A percentile compares a stretch with the other conserved stretches of the same genome.
Conservation (phyloP, 2,797 vertebrate species). For the Limosa lapponica region DNA sequence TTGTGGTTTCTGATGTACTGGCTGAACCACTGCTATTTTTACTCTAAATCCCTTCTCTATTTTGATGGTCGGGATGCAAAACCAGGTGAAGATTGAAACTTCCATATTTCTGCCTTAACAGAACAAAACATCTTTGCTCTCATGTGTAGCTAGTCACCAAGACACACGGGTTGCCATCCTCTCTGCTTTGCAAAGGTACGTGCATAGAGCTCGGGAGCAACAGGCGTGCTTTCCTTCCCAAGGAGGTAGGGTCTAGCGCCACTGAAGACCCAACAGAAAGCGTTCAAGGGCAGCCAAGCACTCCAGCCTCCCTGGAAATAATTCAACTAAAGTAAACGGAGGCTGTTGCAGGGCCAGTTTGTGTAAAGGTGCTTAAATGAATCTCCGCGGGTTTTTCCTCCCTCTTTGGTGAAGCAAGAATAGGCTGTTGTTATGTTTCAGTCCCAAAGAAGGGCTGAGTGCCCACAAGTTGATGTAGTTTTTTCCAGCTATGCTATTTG, state of each 20-base stretch:
- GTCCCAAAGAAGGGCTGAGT: neutral
- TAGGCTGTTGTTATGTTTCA: neutral
- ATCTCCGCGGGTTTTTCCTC: neutral
- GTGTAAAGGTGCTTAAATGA: neutral
- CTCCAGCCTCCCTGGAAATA: neutral
- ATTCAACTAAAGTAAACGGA: neutral
- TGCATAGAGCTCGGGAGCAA: rapidly evolving
- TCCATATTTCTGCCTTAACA: neutral
- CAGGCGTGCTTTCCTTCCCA: rapidly evolving
- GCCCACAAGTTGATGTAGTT: neutral
- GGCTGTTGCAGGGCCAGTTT: neutral
- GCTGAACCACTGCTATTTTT: slow-evolving; percentile 33
- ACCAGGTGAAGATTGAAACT: neutral
- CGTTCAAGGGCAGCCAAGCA: neutral
- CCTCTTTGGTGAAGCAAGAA: neutral
- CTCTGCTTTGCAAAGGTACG: neutral
- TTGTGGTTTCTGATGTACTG: slow-evolving; percentile 18
- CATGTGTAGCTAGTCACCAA: neutral
- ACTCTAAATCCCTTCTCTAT: neutral
- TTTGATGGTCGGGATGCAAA: neutral
- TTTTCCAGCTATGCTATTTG: neutral
- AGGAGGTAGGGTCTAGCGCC: neutral
- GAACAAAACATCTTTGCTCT: neutral
- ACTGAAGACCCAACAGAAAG: rapidly evolving
- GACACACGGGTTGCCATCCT: neutral